These are phyloP conservation scores for Eupithecia abbreviata DNA, from an alignment of 2,888 invertebrate species.

Conservation along the genomic window DNA sequence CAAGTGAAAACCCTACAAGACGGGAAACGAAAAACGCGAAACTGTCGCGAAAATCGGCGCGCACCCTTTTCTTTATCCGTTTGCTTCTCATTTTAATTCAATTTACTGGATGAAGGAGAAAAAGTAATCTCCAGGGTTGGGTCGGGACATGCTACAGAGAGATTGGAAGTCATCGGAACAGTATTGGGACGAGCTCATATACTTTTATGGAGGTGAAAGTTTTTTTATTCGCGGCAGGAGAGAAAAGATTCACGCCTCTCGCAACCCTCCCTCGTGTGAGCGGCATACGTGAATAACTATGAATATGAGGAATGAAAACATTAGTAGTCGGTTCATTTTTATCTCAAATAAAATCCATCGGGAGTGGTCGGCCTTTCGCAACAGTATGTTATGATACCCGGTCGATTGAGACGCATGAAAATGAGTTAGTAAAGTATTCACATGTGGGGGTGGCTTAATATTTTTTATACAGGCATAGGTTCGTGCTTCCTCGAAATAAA, in stretches of 20 bases:
- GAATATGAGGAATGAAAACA: slow-evolving; percentile 67
- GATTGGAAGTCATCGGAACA: slow-evolving; percentile 81
- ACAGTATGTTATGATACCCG: slow-evolving; percentile 48
- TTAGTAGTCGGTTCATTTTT: slow-evolving; percentile 64
- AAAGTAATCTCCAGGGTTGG: slow-evolving; percentile 81
- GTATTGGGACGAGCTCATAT: slow-evolving; percentile 83
- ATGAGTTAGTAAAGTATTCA: slow-evolving; percentile 43
- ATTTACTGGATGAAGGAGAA: slow-evolving; percentile 81
- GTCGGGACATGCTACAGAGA: slow-evolving; percentile 77
- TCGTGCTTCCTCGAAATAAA: slow-evolving; percentile 23
- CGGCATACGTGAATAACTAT: slow-evolving; percentile 68
- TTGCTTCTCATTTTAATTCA: slow-evolving; percentile 82
- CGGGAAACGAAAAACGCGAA: slow-evolving; percentile 64
- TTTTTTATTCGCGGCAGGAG: slow-evolving; percentile 77
- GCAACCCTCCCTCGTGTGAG: slow-evolving; percentile 64
- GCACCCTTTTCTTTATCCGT: slow-evolving; percentile 78
- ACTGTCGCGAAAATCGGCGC: slow-evolving; percentile 73
- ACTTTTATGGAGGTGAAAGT: slow-evolving; percentile 80
- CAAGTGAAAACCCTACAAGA: slow-evolving; percentile 52
- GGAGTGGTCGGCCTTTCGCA: slow-evolving; percentile 50
- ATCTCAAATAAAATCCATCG: slow-evolving; percentile 58
- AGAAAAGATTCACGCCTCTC: slow-evolving; percentile 75
- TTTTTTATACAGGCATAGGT: slow-evolving; percentile 28
- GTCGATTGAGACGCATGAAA: slow-evolving; percentile 47
- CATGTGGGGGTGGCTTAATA: slow-evolving; percentile 32